phyloP scores from a whole-genome alignment of 1,140 invertebrate genomes.

The Colletes latitarsis region DNA sequence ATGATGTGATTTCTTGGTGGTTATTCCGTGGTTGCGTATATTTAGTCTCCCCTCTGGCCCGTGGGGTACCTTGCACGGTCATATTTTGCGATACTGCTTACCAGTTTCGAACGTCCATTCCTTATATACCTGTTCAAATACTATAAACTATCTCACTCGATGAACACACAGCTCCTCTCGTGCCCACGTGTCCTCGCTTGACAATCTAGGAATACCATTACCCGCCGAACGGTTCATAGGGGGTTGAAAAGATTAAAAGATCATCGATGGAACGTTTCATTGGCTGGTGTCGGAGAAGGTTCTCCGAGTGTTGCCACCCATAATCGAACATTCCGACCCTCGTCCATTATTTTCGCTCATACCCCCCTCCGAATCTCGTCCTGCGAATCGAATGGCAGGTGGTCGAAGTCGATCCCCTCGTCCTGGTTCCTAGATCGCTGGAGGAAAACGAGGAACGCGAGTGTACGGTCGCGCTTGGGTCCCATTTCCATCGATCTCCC shows the following conservation, averaged over 20 bases:
- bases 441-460: slow-evolving; percentile 16
- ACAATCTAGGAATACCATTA: too few species aligned
- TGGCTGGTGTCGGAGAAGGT: too few species aligned
- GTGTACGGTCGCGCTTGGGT: slow-evolving; percentile 40
- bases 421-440: background rate
- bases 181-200: too few species aligned
- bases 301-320: too few species aligned
- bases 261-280: too few species aligned
- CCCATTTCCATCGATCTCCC: slow-evolving; percentile 68
- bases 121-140: too few species aligned
- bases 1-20: slow-evolving; percentile 28
- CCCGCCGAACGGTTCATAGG: too few species aligned
- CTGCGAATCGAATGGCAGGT: slow-evolving; percentile 47
- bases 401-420: slow-evolving; percentile 40
- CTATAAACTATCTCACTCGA: too few species aligned
- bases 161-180: too few species aligned
- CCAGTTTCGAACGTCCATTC: too few species aligned
- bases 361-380: slow-evolving; percentile 33
- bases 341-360: background rate
- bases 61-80: too few species aligned
- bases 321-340: background rate
- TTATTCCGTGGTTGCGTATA: slow-evolving; percentile 8
- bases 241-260: too few species aligned
- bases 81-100: background rate
- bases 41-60: background rate